Evolutionary conservation across 2,113 vertebrate genomes (phyloP), one percentile per base, ranked within the genome.

Genomic region (Mesoclemmys tuberculata): DNA sequence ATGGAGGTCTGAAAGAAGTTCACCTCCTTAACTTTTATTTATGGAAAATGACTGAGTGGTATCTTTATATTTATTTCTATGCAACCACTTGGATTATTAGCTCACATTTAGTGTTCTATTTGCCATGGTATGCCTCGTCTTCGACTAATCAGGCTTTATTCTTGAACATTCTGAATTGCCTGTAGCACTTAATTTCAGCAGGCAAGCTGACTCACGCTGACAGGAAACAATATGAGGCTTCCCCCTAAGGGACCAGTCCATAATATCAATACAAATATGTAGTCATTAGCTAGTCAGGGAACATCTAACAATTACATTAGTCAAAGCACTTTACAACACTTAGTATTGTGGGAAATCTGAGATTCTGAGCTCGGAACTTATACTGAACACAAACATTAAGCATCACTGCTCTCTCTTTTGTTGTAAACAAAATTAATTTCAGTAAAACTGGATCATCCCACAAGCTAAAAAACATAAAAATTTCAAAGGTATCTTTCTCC

Each of bases 281-380:
- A 95, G 94, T 96, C 91, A 97, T 97, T 97, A 96, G 90, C 88
- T 89, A 97, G 91, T 97, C 93, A 94, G 92, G 86, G 94, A 96
- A 96, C 55, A 97, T 95, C 91, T 93, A 96, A 96, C 90, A 94
- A 89, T 95, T 95, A 95, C 92, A 81, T 96, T 96, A 97, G 96
- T 93, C 95, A 96, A 97, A 97, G 93, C 91, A 94, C 86, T 93
- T 97, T 97, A 85, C 71, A 94, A 94, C 90, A 96, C 82, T 93
- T 92, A 81, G 51, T 90, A 95, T 90, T 89, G 88, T 91, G 58
- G 26, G 79, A 51, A 91, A 95, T n/a, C 11, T 91, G 90, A 93
- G 82, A 91, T 85, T 87, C 29, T 77, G 85, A 26, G 21, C 11
- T 93, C 75, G 54, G 46, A 85, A 93, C 80, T 4, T 90, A 44